Base-by-base conservation (phyloP, 2,797 vertebrate genomes). In the Hipposideros larvatus region DNA sequence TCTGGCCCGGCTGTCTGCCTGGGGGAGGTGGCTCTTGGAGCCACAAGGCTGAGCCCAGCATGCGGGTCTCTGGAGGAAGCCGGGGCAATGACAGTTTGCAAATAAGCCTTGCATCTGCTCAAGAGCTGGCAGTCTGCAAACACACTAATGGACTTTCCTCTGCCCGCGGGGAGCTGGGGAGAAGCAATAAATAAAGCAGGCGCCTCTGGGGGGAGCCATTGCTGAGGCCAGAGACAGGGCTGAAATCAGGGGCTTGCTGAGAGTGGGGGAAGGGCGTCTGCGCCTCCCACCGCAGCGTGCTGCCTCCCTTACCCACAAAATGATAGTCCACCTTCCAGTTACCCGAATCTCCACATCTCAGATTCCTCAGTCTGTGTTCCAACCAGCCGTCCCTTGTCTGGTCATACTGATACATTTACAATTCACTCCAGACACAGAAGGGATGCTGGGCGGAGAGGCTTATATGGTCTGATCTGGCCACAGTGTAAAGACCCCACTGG, bases 61-160 rank as follows among this genome's bases (percentile, higher is more conserved):
- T 55, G 85, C 6, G 1, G 65, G 63, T 91, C 95, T 95, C 95
- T 51, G 84, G 90, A 97, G 95, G 77, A 93, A 90, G 51, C 66
- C 74, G 65, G 51, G 63, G 90, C 77, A 80, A 78, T 68, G 95
- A 93, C 93, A 86, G 87, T 97, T 94, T 96, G 94, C 94, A 97
- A 96, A 97, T 95, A 97, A 90, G 90, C 87, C 46, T 79, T 34
- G 70, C 77, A 71, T 95, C 93, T 95, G 96, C 70, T 96, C 73
- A 70, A 55, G 85, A 91, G 92, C 91, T 59, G 48, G 85, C 77
- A 37, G 78, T 90, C 87, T 93, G 77, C 80, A 96, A 95, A 95
- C 68, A 73, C 73, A 78, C 84, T 92, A 96, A 95, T 88, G 78
- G 91, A 93, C 86, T 94, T 94, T 24, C 34, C 96, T 93, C 73